phyloP scores from a whole-genome alignment of 2,888 invertebrate species.

The Monochamus alternatus region DNA sequence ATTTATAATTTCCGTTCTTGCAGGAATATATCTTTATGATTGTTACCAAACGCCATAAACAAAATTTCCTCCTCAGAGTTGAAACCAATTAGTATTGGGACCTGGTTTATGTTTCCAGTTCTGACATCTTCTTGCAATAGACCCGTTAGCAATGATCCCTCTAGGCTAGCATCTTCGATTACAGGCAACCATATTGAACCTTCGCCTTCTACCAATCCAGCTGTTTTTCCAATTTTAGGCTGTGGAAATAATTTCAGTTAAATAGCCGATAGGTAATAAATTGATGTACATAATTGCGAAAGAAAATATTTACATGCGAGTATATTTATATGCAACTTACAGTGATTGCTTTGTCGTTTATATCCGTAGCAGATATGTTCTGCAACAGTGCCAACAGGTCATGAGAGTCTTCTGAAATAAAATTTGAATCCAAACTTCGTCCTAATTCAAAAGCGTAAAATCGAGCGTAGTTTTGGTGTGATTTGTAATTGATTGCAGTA shows the following conservation, averaged over 20 bases:
- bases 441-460: constrained; percentile 32
- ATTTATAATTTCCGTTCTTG: no score
- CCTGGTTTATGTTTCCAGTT: constrained; percentile 41
- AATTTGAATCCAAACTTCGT: constrained; percentile 14
- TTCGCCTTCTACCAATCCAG: background rate
- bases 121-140: constrained; percentile 40
- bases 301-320: no score
- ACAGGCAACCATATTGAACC: constrained; percentile 42
- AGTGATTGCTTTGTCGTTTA: constrained; percentile 4
- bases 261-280: background rate
- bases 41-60: constrained; percentile 23
- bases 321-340: constrained; percentile 13
- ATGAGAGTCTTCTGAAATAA: constrained; percentile 8
- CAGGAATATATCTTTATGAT: background rate
- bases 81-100: constrained; percentile 43
- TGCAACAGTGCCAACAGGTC: constrained; percentile 19
- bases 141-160: constrained; percentile 26
- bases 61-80: constrained; percentile 43
- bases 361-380: constrained; percentile 11
- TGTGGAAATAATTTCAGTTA: background rate
- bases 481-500: constrained; percentile 1
- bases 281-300: no score
- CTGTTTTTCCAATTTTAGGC: background rate
- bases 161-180: constrained; percentile 31
- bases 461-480: constrained; percentile 8